Percentiles rank a stretch among this genome's conserved stretches.
phyloP scores from a whole-genome alignment of 1,140 invertebrate genomes.

The Lucilia sericata region DNA sequence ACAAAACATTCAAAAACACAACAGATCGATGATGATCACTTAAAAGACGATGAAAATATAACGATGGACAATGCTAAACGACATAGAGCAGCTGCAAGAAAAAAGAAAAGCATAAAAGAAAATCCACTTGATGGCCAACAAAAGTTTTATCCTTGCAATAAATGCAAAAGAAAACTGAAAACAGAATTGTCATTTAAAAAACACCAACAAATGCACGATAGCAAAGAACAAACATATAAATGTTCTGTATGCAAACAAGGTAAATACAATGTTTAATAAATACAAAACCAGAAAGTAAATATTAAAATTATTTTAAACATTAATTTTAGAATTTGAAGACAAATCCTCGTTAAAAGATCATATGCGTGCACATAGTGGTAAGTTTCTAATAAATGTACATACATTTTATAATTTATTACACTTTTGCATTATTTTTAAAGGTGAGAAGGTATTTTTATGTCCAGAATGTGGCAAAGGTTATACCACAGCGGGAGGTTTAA shows the following conservation, averaged over 20 bases:
- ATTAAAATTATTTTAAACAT: not conserved
- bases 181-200: slow-evolving; percentile 1
- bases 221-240: not conserved
- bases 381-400: not conserved
- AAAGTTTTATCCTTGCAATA: not conserved
- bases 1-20: not conserved
- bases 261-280: not conserved
- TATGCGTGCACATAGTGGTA: slow-evolving; percentile 44
- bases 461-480: slow-evolving; percentile 76
- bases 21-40: not conserved
- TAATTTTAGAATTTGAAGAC: slow-evolving; percentile 66
- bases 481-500: slow-evolving; percentile 71
- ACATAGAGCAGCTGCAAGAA: not conserved
- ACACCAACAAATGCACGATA: slow-evolving; percentile 30
- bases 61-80: not conserved
- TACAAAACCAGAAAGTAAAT: not conserved
- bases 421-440: too few relatives aligned
- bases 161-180: slow-evolving; percentile 30
- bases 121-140: not conserved
- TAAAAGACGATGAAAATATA: not conserved
- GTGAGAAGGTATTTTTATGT: slow-evolving; percentile 75
- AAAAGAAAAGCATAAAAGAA: not conserved
- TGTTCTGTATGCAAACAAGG: slow-evolving; percentile 15
- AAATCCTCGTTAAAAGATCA: slow-evolving; percentile 43
- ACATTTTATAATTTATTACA: too few relatives aligned